Base-by-base conservation (phyloP, 35 echinoderm and acorn worm genomes). In the Stichopus chloronotus region DNA sequence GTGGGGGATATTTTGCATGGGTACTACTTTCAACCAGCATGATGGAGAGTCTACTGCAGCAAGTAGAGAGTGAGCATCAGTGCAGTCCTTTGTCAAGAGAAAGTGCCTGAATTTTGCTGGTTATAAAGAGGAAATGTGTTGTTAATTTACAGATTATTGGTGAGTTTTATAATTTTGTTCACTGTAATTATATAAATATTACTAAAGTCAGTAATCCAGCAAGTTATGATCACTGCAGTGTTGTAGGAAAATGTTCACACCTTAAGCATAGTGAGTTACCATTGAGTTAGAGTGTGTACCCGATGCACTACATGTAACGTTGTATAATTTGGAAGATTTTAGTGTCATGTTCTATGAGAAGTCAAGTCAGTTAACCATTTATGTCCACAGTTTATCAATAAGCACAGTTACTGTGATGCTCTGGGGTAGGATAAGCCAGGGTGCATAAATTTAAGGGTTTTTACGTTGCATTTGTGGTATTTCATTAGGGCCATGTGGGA, bases 101-200 rank as follows among this genome's bases (percentile, higher is more conserved):
- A 43, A 43, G 30, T 43, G 30, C 30, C 3, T 43, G 30, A 43
- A 43, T 43, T 43, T 43, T 43, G 30, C 30, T 43, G 30, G 30
- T 43, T 43, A 1, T 71, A n/a, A n/a, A 71, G 63, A 71, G 63
- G 4, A 71, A 71, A 71, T 71, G 63, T 71, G 10, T 71, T 71
- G 63, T 71, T 71, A 71, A 71, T 1, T 4, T n/a, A 71, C 63
- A 71, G 63, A n/a, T 11, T 71, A 71, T 71, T 71, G 63, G 63
- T 71, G 63, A 71, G 63, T 71, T n/a, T 71, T 71, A 11, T 71
- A 71, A 71, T 71, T 71, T 71, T 71, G 63, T 13, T 71, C n/a
- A 71, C n/a, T 71, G 63, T 71, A 71, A 71, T 13, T 71, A 71
- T 71, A 11, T 71, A 1, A 71, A 71, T 71, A 4, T 71, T 13